Evolutionary conservation across 2,888 invertebrate species (phyloP), one percentile per base, ranked within the genome.

Genomic region (Sepiola atlantica): DNA sequence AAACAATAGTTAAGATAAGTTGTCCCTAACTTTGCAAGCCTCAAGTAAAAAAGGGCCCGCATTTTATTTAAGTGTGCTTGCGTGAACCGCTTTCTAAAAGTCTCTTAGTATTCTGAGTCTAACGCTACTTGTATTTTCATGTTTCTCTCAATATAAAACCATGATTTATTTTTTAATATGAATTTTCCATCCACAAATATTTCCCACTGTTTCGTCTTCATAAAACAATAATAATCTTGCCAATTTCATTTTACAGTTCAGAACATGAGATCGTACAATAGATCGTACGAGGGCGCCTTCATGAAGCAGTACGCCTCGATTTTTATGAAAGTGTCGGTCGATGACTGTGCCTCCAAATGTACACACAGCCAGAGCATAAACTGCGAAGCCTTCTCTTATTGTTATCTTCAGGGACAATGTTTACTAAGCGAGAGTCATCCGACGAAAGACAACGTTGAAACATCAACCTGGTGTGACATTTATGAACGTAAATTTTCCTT

Each of bases 341-440:
- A 95, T 20, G 95, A 96, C 94, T 96, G 96, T 94, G 96, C 96
- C 20, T 96, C 96, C 94, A 92, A 96, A n/a, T 96, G 96, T 95
- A 96, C 96, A 1, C 94, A 96, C 28, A 95, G 95, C 93, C 95
- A 96, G 94, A 93, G 95, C 12, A 95, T 95, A 35, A 95, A 95
- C 55, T 96, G 96, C 94, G 95, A 96, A 35, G 96, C 96, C 94
- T 96, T 96, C 93, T 95, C 95, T 94, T 96, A 96, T 95, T 96
- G 96, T 95, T 96, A 96, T 55, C 96, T 96, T 94, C 93, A 94
- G n/a, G 95, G 96, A 10, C 95, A 96, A 94, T 96, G 96, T 94
- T 94, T 96, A 35, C 95, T 96, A 16, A 96, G 95, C n/a, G 95
- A 96, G 2, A 95, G 95, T 12, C 94, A 95, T 32, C 95, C 96